A percentile compares a stretch with the other conserved stretches of the same genome.
phyloP scores from a whole-genome alignment of 2,113 vertebrate genomes.

The Herpetotheres cachinnans region DNA sequence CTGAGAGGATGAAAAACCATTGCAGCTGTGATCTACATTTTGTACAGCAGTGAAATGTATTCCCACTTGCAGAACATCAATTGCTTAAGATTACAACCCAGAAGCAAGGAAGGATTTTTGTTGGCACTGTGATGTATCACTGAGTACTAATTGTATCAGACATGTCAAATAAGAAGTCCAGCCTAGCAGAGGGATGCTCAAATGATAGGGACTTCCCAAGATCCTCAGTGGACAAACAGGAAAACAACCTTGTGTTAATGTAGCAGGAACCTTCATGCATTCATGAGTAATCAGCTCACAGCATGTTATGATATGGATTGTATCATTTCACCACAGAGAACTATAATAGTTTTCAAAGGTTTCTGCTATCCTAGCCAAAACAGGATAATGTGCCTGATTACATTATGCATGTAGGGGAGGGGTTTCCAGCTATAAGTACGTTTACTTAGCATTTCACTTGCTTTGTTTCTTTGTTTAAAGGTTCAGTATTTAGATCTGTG shows the following conservation, averaged over 20 bases:
- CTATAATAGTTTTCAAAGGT: neutral
- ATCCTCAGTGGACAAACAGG: neutral
- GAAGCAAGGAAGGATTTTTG: neutral
- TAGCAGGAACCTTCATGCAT: neutral
- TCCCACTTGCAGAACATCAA: neutral
- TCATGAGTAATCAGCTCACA: neutral
- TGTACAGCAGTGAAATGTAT: neutral
- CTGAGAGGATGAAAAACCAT: neutral
- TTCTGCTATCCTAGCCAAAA: neutral
- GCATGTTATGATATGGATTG: neutral
- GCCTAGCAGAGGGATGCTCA: neutral
- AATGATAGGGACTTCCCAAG: neutral
- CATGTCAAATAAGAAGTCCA: neutral
- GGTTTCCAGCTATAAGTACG: neutral
- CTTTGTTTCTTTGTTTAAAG: neutral
- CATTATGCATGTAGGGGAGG: neutral
- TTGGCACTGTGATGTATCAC: neutral
- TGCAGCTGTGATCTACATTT: neutral
- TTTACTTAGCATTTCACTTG: neutral
- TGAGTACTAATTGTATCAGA: neutral
- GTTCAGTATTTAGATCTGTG: neutral
- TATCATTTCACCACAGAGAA: neutral
- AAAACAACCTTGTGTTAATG: neutral
- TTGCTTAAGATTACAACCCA: neutral
- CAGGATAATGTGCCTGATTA: neutral